Conservation (phyloP, 2,113 vertebrate genomes). For the Triplophysa siluroides region DNA sequence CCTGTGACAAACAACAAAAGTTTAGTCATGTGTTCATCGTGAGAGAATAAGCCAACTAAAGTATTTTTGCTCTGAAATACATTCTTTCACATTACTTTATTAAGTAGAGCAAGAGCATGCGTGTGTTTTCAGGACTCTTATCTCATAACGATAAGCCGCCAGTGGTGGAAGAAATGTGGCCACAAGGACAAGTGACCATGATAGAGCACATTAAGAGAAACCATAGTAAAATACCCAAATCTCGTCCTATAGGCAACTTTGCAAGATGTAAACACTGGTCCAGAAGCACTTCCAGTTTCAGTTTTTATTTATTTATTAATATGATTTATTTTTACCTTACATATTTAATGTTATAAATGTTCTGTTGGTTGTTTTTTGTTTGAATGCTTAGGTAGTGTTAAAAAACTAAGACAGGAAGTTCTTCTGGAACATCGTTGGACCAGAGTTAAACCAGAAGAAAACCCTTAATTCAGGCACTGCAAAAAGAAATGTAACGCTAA, state of each 20-base stretch:
- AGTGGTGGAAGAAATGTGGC: conserved; percentile 19
- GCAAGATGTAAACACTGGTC: too few species aligned
- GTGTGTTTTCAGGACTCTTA: conserved; percentile 52
- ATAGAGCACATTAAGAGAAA: conserved; percentile 35
- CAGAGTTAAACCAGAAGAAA: background rate
- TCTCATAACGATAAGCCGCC: conserved; percentile 59
- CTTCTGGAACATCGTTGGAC: too few species aligned
- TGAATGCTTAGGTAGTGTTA: too few species aligned
- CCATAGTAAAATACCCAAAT: background rate
- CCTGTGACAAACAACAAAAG: background rate
- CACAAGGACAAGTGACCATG: conserved; percentile 49
- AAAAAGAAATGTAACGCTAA: background rate
- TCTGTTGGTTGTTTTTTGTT: too few species aligned
- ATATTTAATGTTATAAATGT: too few species aligned
- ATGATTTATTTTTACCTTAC: too few species aligned
- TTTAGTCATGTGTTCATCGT: background rate
- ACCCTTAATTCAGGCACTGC: background rate
- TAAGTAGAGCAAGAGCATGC: background rate
- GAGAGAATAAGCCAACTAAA: background rate
- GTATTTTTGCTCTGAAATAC: conserved; percentile 1
- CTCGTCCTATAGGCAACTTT: background rate
- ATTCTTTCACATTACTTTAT: background rate
- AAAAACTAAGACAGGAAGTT: too few species aligned
- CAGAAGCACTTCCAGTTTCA: too few species aligned
- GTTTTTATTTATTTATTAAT: too few species aligned